Evolutionary conservation across 53 echinoderm and acorn worm species (phyloP), one percentile per base, ranked within the genome.

Genomic region (Crossaster papposus): DNA sequence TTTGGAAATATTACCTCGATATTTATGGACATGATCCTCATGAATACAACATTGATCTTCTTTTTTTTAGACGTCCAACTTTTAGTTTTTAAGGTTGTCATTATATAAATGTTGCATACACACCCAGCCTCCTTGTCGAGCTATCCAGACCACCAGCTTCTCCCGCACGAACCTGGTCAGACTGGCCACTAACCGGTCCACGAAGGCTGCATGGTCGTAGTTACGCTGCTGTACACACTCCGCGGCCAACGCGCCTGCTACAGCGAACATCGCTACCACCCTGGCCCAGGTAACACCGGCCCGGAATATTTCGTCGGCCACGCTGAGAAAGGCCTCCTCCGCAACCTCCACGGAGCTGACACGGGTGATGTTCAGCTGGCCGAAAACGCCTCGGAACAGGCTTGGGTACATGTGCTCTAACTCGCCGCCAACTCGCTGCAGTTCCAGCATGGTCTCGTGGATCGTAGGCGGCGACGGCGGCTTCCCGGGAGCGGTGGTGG

Each of bases 121-220:
- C 64, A 96, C 96, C 96, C 96, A 96, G 35, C 96, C 96, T n/a
- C 96, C 96, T 28, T 86, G 94, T 78, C 82, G 77, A 36, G 93
- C 82, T 23, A 96, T 96, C 96, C 96, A 96, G 54, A 36, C 72
- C 3, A 85, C 91, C 35, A 96, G 90, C 35, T 86, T 84, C 20
- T 86, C 93, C 51, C 89, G 77, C 2, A 96, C 93, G 37, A 91
- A 92, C 35, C 88, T 30, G 37, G 89, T 92, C 24, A 96, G 51
- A 18, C 71, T 78, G 9, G 37, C 71, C 14, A 86, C 80, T 2
- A 91, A 29, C 26, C 79, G 64, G 37, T 91, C 84, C 55, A 91
- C 90, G 31, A 91, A 85, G 64, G 89, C 87, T 37, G 83, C 78
- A 37, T 94, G 91, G 18, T 92, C 90, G 30, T 88, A 90, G 83